phyloP scores from a whole-genome alignment of 2,113 vertebrate species.

The Malurus cyaneus region DNA sequence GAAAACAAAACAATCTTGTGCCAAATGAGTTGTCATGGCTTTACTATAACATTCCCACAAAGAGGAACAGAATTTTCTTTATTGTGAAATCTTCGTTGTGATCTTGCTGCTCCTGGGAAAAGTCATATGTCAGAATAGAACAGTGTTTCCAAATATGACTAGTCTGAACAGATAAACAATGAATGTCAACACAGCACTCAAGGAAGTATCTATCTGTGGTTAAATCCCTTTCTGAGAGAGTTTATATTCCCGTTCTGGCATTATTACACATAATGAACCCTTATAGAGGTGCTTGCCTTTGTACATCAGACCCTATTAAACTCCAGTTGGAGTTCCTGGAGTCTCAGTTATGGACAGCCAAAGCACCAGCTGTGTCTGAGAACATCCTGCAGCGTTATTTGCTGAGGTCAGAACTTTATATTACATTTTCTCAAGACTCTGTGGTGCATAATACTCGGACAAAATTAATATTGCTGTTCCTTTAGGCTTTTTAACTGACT shows the following conservation, averaged over 20 bases:
- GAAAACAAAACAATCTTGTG: conserved; percentile 25
- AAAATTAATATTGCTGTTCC: neutral
- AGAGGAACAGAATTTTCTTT: conserved; percentile 53
- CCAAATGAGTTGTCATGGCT: conserved; percentile 49
- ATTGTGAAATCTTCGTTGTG: conserved; percentile 62
- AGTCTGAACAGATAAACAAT: conserved; percentile 65
- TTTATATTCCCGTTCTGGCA: neutral
- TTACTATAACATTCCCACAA: conserved; percentile 58
- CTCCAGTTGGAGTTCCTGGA: neutral
- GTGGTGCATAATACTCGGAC: accelerated
- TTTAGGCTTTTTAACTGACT: neutral
- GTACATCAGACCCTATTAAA: neutral
- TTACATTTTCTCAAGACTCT: neutral
- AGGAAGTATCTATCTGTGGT: conserved; percentile 18
- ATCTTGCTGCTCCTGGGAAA: conserved; percentile 66
- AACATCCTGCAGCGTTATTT: neutral
- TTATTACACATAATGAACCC: neutral
- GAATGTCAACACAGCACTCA: conserved; percentile 57
- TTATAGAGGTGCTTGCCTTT: neutral
- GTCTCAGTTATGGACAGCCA: neutral
- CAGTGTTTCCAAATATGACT: conserved; percentile 67
- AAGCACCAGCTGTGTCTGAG: neutral
- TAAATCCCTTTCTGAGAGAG: neutral
- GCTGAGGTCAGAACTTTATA: neutral
- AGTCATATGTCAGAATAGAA: conserved; percentile 66